These are phyloP conservation scores for Dendrocincla fuliginosa DNA, from an alignment of 2,797 vertebrate species.

Conservation along the genomic window DNA sequence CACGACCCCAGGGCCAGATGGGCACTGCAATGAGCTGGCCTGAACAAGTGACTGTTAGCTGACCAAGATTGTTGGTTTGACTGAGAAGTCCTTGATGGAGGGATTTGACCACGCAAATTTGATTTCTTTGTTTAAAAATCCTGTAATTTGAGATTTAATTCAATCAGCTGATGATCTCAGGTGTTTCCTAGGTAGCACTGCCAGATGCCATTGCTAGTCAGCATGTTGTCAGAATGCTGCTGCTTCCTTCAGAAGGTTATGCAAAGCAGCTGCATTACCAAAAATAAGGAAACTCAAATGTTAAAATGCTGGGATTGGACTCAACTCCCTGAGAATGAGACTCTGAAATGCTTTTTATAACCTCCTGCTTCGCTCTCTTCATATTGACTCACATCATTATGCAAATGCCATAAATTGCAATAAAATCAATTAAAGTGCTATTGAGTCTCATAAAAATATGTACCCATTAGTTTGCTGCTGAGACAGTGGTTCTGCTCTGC, in stretches of 20 bases:
- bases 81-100: neutral
- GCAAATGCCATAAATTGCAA: slow-evolving; percentile 62
- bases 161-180: neutral
- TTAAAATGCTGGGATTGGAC: neutral
- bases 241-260: neutral
- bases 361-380: slow-evolving; percentile 5
- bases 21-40: neutral
- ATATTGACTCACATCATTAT: slow-evolving; percentile 54
- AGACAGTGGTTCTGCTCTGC: neutral
- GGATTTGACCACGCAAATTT: neutral
- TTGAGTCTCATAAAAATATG: slow-evolving; percentile 57
- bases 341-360: slow-evolving; percentile 45
- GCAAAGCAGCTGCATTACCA: neutral
- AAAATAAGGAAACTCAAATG: neutral
- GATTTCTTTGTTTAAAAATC: neutral
- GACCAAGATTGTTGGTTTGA: neutral
- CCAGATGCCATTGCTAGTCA: neutral
- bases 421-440: slow-evolving; percentile 70
- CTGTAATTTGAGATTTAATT: neutral
- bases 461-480: slow-evolving; percentile 48
- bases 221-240: neutral
- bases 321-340: neutral
- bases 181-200: neutral
- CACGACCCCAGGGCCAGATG: neutral
- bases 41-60: neutral